Percentiles rank a stretch among this genome's conserved stretches.
Evolutionary conservation across 2,888 invertebrate genomes (phyloP).

Genomic region (Pseudococcus jackbeardsleyi): DNA sequence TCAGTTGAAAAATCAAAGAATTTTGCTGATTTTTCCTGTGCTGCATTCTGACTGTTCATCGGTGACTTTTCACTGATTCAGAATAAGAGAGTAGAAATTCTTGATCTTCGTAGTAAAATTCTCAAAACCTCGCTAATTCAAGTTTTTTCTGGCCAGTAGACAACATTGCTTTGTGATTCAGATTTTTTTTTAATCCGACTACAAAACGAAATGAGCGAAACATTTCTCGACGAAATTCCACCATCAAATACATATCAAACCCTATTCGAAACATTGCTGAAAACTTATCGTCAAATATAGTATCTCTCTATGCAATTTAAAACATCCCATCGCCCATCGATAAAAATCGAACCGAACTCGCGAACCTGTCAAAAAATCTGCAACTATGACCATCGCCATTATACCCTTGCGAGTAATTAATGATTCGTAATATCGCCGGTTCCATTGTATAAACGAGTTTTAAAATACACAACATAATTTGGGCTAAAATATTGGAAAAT

Average conservation of each 20-base stretch:
- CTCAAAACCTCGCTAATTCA: too few species aligned
- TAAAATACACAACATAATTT: background rate
- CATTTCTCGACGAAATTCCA: background rate
- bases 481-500: background rate
- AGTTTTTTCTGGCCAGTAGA: too few species aligned
- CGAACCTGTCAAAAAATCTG: slow-evolving; percentile 3
- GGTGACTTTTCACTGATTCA: too few species aligned
- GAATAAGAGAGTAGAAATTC: too few species aligned
- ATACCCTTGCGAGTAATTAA: background rate
- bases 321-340: background rate
- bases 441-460: background rate
- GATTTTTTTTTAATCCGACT: too few species aligned
- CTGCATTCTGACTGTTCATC: too few species aligned
- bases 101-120: too few species aligned
- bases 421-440: background rate
- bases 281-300: background rate
- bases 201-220: background rate
- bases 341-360: background rate
- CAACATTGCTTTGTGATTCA: too few species aligned
- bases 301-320: background rate
- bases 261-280: too few species aligned
- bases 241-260: background rate
- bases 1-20: too few species aligned
- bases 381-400: background rate
- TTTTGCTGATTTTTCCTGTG: too few species aligned